Conservation (phyloP, 2,888 invertebrate genomes). For the Limnephilus auricula region DNA sequence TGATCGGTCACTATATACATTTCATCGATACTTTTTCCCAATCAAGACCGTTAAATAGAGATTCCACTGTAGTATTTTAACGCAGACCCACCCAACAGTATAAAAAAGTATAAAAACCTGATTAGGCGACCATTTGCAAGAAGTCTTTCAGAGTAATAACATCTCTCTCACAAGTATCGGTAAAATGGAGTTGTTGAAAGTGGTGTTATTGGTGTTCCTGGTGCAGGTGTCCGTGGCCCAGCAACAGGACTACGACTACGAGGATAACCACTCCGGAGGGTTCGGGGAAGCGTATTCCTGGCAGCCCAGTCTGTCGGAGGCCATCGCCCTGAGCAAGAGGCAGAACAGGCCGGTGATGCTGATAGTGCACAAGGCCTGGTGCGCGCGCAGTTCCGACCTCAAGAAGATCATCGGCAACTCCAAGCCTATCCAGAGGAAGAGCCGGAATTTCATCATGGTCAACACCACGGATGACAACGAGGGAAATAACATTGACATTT, state of each 20-base stretch:
- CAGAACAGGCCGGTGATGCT: conserved; percentile 80
- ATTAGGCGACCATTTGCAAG: neutral
- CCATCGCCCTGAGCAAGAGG: conserved; percentile 71
- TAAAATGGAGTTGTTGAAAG: neutral
- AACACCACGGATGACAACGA: conserved; percentile 80
- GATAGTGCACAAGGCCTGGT: conserved; percentile 82
- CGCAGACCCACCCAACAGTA: neutral
- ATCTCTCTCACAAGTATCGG: neutral
- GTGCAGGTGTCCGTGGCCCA: neutral
- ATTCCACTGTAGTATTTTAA: neutral
- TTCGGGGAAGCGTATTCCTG: conserved; percentile 74
- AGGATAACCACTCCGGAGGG: conserved; percentile 63
- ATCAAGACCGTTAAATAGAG: neutral
- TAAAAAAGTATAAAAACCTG: neutral
- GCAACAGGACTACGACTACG: neutral
- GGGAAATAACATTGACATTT: conserved; percentile 74
- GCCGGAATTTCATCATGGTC: conserved; percentile 82
- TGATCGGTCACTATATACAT: no score
- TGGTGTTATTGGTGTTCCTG: neutral
- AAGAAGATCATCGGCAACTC: conserved; percentile 80
- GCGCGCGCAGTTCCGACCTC: conserved; percentile 81
- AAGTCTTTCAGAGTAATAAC: neutral
- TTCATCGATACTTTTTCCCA: no score
- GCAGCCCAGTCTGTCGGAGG: conserved; percentile 75
- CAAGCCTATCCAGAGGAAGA: conserved; percentile 77